Conservation (phyloP, 2,888 invertebrate species). For the Xanthorhoe designata region DNA sequence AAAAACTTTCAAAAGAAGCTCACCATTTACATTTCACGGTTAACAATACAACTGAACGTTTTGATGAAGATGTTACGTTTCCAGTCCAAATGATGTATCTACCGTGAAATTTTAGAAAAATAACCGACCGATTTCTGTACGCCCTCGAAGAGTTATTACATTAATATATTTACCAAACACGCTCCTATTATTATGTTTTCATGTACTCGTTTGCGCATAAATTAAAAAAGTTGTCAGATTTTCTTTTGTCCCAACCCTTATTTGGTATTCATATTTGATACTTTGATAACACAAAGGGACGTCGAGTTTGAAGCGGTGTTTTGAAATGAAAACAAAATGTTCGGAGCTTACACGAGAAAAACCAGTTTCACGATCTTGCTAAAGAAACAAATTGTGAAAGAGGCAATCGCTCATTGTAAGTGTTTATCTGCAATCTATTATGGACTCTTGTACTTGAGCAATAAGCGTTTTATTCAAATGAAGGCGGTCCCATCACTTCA, state of each 20-base stretch:
- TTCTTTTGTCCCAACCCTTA: slow-evolving; percentile 85
- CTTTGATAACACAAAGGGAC: slow-evolving; percentile 83
- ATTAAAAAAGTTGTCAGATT: slow-evolving; percentile 83
- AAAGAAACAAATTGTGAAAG: slow-evolving; percentile 85
- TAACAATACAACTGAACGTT: slow-evolving; percentile 51
- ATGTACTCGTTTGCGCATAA: slow-evolving; percentile 84
- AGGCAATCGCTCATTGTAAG: slow-evolving; percentile 80
- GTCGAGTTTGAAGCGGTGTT: slow-evolving; percentile 68
- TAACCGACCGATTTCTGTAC: slow-evolving; percentile 67
- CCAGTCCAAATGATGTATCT: slow-evolving; percentile 74
- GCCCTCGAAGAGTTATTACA: slow-evolving; percentile 80
- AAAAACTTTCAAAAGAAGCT: slow-evolving; percentile 10
- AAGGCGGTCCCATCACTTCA: slow-evolving; percentile 69
- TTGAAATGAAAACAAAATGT: slow-evolving; percentile 74
- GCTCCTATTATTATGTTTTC: slow-evolving; percentile 84
- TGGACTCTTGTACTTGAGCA: slow-evolving; percentile 63
- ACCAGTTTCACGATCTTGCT: slow-evolving; percentile 82
- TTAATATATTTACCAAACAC: slow-evolving; percentile 85
- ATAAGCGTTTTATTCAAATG: slow-evolving; percentile 72
- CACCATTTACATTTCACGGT: slow-evolving; percentile 44
- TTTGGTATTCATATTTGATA: slow-evolving; percentile 86
- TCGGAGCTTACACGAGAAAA: slow-evolving; percentile 73
- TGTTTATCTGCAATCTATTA: slow-evolving; percentile 57
- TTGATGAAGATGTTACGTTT: slow-evolving; percentile 79
- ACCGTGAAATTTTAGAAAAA: slow-evolving; percentile 84